Evolutionary conservation across 1,140 invertebrate genomes (phyloP).

Genomic region (Drosophila micromelanica): DNA sequence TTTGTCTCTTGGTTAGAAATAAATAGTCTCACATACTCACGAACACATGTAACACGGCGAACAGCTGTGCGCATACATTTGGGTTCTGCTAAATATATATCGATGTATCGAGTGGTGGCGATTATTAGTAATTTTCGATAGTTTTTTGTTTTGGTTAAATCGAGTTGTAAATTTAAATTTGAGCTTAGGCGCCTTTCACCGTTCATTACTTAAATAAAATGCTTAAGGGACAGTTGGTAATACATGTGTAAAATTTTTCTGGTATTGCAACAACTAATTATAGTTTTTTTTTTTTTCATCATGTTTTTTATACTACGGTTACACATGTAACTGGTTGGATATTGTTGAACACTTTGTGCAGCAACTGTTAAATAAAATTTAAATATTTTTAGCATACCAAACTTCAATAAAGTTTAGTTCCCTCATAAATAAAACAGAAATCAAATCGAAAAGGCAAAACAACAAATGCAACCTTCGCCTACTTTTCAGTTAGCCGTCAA

Average conservation of each 20-base stretch:
- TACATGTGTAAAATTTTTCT: no score
- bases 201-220: neutral
- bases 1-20: conserved; percentile 59
- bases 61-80: conserved; percentile 53
- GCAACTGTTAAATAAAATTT: neutral
- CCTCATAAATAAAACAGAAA: conserved; percentile 7
- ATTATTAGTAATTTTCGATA: neutral
- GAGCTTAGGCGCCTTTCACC: conserved; percentile 1
- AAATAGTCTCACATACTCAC: conserved; percentile 57
- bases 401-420: conserved; percentile 20
- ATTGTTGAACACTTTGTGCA: neutral
- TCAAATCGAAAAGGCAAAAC: conserved; percentile 5
- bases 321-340: no score
- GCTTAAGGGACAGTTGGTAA: no score
- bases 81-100: neutral
- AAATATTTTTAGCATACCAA: conserved; percentile 1
- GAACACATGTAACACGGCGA: conserved; percentile 39
- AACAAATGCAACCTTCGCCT: conserved; percentile 49
- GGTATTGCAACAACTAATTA: no score
- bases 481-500: conserved; percentile 29
- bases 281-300: no score
- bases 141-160: neutral
- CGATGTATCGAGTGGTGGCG: conserved; percentile 21
- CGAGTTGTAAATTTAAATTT: neutral
- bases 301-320: no score